These are phyloP conservation scores for Melospiza melodia DNA, from an alignment of 2,113 vertebrate species.

Conservation along the genomic window DNA sequence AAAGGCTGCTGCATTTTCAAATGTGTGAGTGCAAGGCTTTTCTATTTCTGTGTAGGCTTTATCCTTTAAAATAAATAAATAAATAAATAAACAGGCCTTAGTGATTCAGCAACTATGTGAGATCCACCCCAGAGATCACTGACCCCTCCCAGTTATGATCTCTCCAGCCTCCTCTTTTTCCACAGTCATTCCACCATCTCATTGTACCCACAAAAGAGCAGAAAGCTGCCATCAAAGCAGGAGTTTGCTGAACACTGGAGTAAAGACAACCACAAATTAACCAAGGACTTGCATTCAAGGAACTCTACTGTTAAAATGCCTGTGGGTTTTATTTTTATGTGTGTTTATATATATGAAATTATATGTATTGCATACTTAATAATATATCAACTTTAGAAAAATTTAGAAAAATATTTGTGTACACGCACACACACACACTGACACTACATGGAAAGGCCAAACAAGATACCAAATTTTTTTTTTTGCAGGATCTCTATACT, in stretches of 20 bases:
- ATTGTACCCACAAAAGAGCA: background rate
- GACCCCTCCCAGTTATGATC: background rate
- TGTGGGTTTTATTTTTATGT: slow-evolving; percentile 13
- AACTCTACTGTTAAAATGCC: slow-evolving; percentile 17
- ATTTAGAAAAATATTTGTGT: background rate
- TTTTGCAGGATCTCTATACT: background rate
- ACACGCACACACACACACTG: background rate
- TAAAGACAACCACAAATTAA: background rate
- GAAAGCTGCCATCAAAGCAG: background rate
- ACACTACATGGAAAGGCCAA: background rate
- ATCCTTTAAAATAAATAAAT: background rate
- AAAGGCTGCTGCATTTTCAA: background rate
- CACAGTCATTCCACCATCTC: background rate
- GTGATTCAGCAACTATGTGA: background rate
- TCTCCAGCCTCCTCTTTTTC: background rate
- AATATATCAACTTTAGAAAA: background rate
- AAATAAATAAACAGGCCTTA: background rate
- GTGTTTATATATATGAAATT: background rate
- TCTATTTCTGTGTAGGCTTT: background rate
- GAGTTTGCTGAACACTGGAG: background rate
- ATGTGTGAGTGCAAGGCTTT: background rate
- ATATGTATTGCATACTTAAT: background rate
- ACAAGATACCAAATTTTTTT: background rate
- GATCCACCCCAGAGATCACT: background rate
- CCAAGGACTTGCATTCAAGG: background rate